Evolutionary conservation across 2,797 vertebrate genomes (phyloP).

Genomic region (Ara ararauna): DNA sequence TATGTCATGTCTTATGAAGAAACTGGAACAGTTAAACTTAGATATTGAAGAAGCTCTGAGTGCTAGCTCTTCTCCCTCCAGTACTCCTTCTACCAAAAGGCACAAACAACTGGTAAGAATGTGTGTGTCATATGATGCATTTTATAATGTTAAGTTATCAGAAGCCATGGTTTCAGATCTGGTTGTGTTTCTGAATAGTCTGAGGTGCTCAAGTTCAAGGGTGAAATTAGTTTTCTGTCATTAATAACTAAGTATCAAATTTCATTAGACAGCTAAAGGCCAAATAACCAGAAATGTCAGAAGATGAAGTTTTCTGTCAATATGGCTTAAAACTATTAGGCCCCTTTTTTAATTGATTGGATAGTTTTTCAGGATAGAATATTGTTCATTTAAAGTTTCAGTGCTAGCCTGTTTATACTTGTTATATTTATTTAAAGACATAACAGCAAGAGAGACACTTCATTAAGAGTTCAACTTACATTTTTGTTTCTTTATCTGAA

Average conservation of each 20-base stretch:
- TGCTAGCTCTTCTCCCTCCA: constrained; percentile 80
- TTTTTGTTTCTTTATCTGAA: background rate
- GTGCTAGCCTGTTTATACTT: background rate
- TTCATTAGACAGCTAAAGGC: background rate
- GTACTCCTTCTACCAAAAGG: constrained; percentile 77
- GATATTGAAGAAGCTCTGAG: constrained; percentile 91
- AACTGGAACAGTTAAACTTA: constrained; percentile 86
- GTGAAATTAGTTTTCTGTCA: background rate
- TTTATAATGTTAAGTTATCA: background rate
- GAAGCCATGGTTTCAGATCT: background rate
- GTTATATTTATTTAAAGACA: background rate
- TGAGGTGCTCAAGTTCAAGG: background rate
- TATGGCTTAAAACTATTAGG: background rate
- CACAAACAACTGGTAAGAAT: constrained; percentile 79
- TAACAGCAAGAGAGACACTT: background rate
- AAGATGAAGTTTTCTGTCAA: background rate
- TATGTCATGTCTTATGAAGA: constrained; percentile 87
- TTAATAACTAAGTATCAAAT: background rate
- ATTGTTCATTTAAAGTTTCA: background rate
- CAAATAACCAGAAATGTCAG: background rate
- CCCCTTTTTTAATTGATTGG: background rate
- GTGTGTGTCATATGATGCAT: accelerated
- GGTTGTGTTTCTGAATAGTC: background rate
- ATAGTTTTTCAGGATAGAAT: background rate
- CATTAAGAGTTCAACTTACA: background rate